These are phyloP conservation scores for Limosa lapponica DNA, from an alignment of 2,797 vertebrate species.

Conservation along the genomic window DNA sequence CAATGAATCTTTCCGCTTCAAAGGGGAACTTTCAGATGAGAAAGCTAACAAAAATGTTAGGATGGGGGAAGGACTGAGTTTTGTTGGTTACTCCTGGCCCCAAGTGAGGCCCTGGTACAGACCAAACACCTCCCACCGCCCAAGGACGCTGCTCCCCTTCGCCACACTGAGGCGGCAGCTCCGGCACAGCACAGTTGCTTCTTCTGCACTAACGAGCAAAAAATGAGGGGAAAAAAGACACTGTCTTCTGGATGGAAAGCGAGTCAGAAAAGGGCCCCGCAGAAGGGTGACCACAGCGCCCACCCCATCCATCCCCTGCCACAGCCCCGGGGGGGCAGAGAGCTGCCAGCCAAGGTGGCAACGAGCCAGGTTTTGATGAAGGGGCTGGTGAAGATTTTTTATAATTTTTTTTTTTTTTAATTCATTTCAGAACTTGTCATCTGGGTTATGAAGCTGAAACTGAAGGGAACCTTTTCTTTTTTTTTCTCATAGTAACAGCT, in stretches of 20 bases:
- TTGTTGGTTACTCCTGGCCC: background rate
- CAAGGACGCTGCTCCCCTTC: background rate
- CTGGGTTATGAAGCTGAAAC: conserved; percentile 60
- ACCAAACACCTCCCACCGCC: background rate
- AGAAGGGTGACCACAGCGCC: background rate
- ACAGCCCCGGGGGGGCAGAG: background rate
- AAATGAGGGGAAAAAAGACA: background rate
- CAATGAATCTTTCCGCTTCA: background rate
- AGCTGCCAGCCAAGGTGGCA: conserved; percentile 34
- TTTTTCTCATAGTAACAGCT: conserved; percentile 26
- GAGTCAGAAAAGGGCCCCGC: background rate
- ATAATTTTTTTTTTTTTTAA: background rate
- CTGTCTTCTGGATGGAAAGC: background rate
- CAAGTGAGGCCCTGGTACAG: background rate
- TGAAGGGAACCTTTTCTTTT: conserved; percentile 25
- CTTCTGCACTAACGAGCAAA: background rate
- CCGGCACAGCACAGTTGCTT: background rate
- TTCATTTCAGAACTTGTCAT: conserved; percentile 50
- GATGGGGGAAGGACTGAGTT: background rate
- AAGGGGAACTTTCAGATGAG: background rate
- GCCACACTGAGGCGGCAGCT: background rate
- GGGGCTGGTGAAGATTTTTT: background rate
- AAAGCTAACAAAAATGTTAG: background rate
- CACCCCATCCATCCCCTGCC: background rate
- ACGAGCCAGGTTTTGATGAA: conserved; percentile 30